phyloP scores from a whole-genome alignment of 2,113 vertebrate species.

The Microcebus ravelobensis region DNA sequence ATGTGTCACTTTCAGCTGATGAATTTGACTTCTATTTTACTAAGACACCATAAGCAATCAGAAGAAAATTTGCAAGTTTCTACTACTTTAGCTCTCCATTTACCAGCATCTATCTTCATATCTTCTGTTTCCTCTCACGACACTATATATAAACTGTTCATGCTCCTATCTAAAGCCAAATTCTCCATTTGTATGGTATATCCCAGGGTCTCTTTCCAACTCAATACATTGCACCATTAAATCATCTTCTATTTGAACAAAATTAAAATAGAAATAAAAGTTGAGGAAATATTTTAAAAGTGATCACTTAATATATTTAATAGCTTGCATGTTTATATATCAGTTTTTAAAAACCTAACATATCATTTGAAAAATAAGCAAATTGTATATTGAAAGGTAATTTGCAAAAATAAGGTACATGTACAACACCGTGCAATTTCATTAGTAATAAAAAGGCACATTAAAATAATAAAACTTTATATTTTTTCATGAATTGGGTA shows the following conservation, averaged over 20 bases:
- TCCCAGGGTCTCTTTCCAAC: not conserved
- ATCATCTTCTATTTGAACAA: not conserved
- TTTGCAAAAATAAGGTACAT: not conserved
- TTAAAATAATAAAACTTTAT: not conserved
- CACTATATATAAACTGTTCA: not conserved
- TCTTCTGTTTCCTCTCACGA: not conserved
- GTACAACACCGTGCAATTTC: not conserved
- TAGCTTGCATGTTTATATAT: not conserved
- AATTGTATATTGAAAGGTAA: not conserved
- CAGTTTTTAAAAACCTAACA: not conserved
- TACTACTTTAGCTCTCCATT: not conserved
- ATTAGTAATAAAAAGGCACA: not conserved
- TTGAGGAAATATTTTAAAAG: not conserved
- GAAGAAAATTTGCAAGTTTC: not conserved
- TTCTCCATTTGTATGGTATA: not conserved
- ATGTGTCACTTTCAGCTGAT: not conserved
- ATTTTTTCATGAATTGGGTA: not conserved
- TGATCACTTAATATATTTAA: not conserved
- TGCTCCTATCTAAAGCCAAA: not conserved
- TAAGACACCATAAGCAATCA: not conserved
- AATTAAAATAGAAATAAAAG: constrained; percentile 41
- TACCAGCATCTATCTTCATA: not conserved
- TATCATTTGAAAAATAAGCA: constrained; percentile 3
- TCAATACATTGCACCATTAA: not conserved
- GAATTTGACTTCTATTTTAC: not conserved